phyloP scores from a whole-genome alignment of 1,140 invertebrate genomes.

The Bombus cullumanus region DNA sequence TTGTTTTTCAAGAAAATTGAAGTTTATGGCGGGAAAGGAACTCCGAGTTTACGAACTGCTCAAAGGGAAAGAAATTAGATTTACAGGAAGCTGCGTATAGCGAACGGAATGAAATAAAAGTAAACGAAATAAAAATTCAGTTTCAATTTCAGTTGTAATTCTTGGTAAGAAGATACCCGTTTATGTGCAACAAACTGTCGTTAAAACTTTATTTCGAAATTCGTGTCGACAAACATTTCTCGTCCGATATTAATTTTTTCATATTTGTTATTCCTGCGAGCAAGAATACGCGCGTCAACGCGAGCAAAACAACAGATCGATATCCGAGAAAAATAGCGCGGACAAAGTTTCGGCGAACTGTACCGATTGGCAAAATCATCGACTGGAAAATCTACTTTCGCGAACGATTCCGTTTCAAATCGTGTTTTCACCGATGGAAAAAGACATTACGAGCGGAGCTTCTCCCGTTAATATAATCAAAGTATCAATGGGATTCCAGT shows the following conservation, averaged over 20 bases:
- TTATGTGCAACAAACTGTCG: too few species aligned
- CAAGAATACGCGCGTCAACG: neutral
- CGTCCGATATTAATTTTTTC: too few species aligned
- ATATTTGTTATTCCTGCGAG: neutral
- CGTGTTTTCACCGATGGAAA: neutral
- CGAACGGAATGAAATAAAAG: neutral
- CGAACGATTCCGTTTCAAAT: neutral
- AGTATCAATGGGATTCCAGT: neutral
- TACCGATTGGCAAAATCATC: neutral
- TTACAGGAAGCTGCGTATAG: neutral
- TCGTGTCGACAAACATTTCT: too few species aligned
- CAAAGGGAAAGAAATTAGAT: neutral
- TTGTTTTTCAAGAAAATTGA: neutral
- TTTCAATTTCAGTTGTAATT: neutral
- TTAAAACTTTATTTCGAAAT: too few species aligned
- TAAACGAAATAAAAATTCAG: neutral
- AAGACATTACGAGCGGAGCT: neutral
- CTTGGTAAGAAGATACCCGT: too few species aligned
- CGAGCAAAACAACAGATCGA: neutral
- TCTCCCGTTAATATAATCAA: too few species aligned
- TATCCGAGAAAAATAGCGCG: neutral
- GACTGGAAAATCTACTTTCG: neutral
- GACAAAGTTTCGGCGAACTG: too few species aligned
- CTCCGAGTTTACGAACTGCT: neutral
- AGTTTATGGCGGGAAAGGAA: neutral